These are phyloP conservation scores for Psilopsiagon aurifrons DNA, from an alignment of 2,113 vertebrate genomes.

Conservation along the genomic window DNA sequence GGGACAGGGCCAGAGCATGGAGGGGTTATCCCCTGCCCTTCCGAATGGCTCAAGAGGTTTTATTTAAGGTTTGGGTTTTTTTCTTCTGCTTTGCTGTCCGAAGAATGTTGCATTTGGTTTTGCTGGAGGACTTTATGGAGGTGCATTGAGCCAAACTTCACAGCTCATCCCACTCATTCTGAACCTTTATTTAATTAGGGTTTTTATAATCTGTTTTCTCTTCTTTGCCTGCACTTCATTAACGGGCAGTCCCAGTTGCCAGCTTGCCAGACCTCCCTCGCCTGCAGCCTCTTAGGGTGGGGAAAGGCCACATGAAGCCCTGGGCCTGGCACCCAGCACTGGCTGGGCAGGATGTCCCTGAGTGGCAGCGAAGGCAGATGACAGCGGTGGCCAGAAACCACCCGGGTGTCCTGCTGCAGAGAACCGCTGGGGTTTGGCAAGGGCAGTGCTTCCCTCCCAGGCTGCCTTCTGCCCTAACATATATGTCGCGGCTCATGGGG, in stretches of 20 bases:
- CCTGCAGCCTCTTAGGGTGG: neutral
- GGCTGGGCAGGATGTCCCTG: neutral
- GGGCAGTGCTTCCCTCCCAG: no score
- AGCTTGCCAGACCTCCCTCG: no score
- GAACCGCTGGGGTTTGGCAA: accelerated
- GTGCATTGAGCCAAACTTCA: neutral
- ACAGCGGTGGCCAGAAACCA: neutral
- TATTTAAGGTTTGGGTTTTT: neutral
- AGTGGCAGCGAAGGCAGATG: neutral
- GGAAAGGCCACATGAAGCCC: neutral
- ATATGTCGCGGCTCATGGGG: accelerated
- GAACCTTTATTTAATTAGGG: neutral
- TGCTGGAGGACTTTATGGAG: neutral
- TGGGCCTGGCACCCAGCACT: neutral
- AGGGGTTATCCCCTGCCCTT: neutral
- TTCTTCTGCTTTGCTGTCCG: neutral
- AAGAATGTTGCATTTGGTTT: neutral
- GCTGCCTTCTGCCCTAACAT: accelerated
- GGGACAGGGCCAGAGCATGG: neutral
- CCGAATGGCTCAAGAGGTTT: neutral
- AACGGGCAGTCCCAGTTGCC: no score
- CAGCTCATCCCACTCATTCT: neutral
- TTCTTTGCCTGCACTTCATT: neutral
- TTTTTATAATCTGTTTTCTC: neutral
- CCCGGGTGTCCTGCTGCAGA: accelerated